These are phyloP conservation scores for Candidula unifasciata DNA, from an alignment of 2,888 invertebrate species.

Conservation along the genomic window DNA sequence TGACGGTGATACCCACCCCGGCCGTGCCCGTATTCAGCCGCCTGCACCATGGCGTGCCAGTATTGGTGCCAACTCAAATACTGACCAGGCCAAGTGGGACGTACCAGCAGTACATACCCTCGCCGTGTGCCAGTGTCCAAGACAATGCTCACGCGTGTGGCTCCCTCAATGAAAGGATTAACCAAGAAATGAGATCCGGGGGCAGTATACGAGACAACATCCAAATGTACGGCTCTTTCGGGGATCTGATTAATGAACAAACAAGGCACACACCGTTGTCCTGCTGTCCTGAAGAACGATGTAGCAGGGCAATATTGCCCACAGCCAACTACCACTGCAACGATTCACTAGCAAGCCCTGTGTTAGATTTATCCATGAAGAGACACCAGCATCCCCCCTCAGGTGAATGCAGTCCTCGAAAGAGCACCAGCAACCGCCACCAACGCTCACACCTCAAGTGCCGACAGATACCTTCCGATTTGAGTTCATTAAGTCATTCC, in stretches of 20 bases:
- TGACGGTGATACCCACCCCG: too few relatives aligned
- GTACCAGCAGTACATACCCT: conserved; percentile 19
- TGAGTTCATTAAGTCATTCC: background rate
- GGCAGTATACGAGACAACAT: background rate
- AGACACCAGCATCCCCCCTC: conserved; percentile 31
- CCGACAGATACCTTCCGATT: too few relatives aligned
- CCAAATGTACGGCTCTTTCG: too few relatives aligned
- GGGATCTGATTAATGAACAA: background rate
- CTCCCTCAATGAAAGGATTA: background rate
- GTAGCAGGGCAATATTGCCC: background rate
- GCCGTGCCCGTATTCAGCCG: too few relatives aligned
- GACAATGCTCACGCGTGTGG: too few relatives aligned
- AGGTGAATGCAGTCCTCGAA: background rate
- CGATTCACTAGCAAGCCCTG: conserved; percentile 54
- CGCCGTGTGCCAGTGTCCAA: conserved; percentile 24
- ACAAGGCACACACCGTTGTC: background rate
- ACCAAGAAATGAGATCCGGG: too few relatives aligned
- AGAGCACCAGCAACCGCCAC: background rate
- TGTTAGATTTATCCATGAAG: conserved; percentile 62
- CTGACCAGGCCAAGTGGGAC: conserved; percentile 4
- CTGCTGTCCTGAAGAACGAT: background rate
- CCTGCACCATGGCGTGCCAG: background rate
- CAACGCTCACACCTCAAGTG: background rate
- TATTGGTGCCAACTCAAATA: background rate
- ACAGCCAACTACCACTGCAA: conserved; percentile 14